Conservation (phyloP, 2,797 vertebrate genomes). For the Semotilus atromaculatus region DNA sequence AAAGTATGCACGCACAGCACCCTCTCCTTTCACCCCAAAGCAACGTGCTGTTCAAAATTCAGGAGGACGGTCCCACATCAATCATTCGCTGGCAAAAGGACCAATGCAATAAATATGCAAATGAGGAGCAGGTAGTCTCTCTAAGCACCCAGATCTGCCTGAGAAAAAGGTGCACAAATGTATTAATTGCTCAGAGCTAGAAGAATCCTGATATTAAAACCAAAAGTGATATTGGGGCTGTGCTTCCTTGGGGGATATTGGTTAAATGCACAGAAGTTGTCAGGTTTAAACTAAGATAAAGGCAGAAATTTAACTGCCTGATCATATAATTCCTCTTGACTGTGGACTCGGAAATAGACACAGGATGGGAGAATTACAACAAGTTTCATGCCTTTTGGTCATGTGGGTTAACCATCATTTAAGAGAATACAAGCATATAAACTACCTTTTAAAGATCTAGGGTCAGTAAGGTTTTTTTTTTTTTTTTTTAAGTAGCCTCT, state of each 20-base stretch:
- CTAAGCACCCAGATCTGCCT: constrained; percentile 94
- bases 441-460: neutral
- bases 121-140: constrained; percentile 98
- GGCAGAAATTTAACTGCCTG: neutral
- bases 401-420: neutral
- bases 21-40: constrained; percentile 92
- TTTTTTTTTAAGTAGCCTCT: too few species aligned
- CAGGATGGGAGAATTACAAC: neutral
- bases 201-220: constrained; percentile 88
- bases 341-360: neutral
- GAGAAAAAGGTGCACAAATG: constrained; percentile 75
- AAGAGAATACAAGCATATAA: neutral
- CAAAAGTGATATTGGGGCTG: constrained; percentile 84
- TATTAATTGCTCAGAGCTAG: constrained; percentile 99
- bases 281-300: neutral
- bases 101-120: constrained; percentile 99
- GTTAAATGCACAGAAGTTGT: neutral
- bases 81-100: constrained; percentile 98
- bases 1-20: constrained; percentile 89
- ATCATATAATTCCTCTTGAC: neutral
- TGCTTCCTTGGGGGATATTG: constrained; percentile 25
- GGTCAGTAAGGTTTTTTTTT: too few species aligned
- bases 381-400: neutral
- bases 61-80: constrained; percentile 99
- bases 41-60: constrained; percentile 99